phyloP scores from a whole-genome alignment of 2,113 vertebrate genomes.

The Panthera uncia region DNA sequence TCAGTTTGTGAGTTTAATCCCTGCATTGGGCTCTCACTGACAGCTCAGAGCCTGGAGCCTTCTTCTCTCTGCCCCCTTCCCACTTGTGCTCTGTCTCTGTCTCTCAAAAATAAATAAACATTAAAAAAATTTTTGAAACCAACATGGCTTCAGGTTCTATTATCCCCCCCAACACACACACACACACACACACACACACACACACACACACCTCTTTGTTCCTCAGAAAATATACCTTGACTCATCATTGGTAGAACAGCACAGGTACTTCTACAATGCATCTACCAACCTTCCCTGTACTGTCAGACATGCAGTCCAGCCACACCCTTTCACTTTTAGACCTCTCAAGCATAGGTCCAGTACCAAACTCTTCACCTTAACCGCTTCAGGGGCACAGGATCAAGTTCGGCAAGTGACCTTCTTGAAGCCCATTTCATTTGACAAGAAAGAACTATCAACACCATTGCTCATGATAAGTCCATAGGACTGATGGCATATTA shows the following conservation, averaged over 20 bases:
- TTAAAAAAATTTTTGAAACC: too few species aligned
- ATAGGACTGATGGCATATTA: background rate
- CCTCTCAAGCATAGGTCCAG: background rate
- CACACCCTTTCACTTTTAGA: background rate
- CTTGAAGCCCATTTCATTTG: background rate
- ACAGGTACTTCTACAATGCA: background rate
- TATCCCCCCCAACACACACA: background rate
- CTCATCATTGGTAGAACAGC: background rate
- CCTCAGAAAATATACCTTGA: background rate
- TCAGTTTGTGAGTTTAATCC: too few species aligned
- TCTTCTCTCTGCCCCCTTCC: too few species aligned
- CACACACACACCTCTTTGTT: background rate
- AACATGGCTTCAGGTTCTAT: background rate
- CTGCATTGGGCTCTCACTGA: too few species aligned
- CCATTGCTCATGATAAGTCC: background rate
- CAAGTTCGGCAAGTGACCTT: background rate
- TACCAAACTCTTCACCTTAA: background rate
- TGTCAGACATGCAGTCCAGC: background rate
- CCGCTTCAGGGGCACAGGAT: background rate
- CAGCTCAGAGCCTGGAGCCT: too few species aligned
- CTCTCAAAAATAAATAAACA: too few species aligned
- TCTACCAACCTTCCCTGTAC: background rate
- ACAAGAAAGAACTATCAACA: background rate
- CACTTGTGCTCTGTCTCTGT: too few species aligned
- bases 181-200: background rate